Base-by-base conservation (phyloP, 2,888 invertebrate genomes). In the Drosophila macrospina region DNA sequence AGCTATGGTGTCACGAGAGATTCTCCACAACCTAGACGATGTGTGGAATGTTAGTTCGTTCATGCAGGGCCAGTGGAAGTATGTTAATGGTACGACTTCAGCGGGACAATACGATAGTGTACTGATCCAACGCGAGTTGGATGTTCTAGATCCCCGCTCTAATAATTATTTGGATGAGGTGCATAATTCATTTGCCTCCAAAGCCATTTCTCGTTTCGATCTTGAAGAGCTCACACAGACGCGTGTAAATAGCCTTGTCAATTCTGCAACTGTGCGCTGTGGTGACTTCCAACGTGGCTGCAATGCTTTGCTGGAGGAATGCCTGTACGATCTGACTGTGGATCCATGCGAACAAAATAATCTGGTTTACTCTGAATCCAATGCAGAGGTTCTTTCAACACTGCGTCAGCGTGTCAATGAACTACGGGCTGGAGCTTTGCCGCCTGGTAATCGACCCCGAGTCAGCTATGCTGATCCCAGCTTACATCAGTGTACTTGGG, bases 11-110 rank as follows among this genome's bases (percentile, higher is more conserved):
- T 91, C 96, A 15, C 93, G 93, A 13, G 95, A 95, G 70, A 92
- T 96, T 13, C 92, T 97, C 5, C 93, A 96, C 73, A 95, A 95
- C 88, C 95, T 97, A 64, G 96, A 97, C 85, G 94, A 95, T 91
- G 93, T 85, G 91, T 93, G 34, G 93, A 91, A 51, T 0, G 86
- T 90, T 0, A 73, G 71, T 8, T 88, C 92, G 0, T 78, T 89
- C 20, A 79, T 87, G 57, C 67, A 72, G 5, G 89, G 85, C 0
- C 71, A 75, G 1, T 92, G 75, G 71, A 92, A 92, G 59, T 90
- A 90, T 51, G 72, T 92, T 0, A 91, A 90, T 39, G 92, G 92
- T 34, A 89, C 91, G 3, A 91, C 89, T 0, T 7, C 73, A 0
- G 57, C 86, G 11, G 91, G 91, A 0, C 54, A 56, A 3, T 88